A percentile compares a stretch with the other conserved stretches of the same genome.
phyloP scores from a whole-genome alignment of 2,797 vertebrate species.

The Cyprinodon diabolis region DNA sequence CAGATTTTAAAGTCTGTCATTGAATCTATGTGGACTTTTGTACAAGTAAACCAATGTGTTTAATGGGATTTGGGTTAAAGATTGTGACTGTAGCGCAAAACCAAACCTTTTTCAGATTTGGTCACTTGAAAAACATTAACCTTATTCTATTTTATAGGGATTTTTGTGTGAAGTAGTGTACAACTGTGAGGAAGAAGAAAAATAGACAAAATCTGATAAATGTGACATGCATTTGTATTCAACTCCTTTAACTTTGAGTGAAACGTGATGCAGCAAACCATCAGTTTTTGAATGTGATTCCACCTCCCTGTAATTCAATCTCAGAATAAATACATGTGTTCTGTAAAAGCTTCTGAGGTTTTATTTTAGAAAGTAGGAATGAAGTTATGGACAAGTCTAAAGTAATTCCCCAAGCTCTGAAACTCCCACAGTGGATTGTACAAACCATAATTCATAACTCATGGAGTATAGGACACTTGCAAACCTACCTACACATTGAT shows the following conservation, averaged over 20 bases:
- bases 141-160: not conserved
- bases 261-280: not conserved
- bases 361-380: not conserved
- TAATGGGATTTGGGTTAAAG: not conserved
- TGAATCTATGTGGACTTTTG: constrained; percentile 7
- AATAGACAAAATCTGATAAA: not conserved
- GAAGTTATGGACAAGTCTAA: not conserved
- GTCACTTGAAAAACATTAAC: not conserved
- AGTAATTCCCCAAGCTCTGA: not conserved
- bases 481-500: too few relatives aligned
- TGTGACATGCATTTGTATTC: not conserved
- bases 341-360: too few relatives aligned
- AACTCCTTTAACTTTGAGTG: not conserved
- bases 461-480: not conserved
- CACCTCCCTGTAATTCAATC: not conserved
- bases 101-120: not conserved
- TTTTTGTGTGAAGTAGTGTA: not conserved
- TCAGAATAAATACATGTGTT: not conserved
- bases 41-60: constrained; percentile 14
- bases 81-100: not conserved
- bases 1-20: constrained; percentile 7
- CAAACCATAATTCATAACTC: not conserved
- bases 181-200: not conserved
- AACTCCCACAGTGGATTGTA: not conserved
- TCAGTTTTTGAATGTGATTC: not conserved